Base-by-base conservation (phyloP, 2,113 vertebrate species). In the Mungos mungo region DNA sequence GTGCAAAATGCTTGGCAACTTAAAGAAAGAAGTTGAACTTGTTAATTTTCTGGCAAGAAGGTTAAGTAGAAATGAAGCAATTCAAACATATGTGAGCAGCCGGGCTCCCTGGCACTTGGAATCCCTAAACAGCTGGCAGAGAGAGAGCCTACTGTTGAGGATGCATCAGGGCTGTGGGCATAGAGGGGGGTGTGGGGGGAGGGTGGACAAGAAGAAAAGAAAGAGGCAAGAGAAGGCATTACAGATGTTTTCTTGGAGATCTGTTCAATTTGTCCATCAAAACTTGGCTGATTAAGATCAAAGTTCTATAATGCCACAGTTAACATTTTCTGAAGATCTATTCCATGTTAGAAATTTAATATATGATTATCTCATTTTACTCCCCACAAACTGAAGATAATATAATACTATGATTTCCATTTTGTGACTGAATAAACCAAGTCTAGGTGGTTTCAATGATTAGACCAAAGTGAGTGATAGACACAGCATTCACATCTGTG, bases 21-120 rank as follows among this genome's bases (percentile, higher is more conserved):
- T 98, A 89, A 98, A 98, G 76, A 35, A 97, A 94, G 89, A 98
- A 98, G 81, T 93, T 98, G 79, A 96, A 92, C 95, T 98, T 96
- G 92, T 92, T 98, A 97, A 98, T 98, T 98, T 98, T 98, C 96
- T 97, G 96, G 66, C 95, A 98, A 97, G 74, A 97, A 98, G 95
- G 90, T 98, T 98, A 98, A 97, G 95, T 89, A 96, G 95, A 94
- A 98, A 98, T 76, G 96, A 98, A 98, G 74, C 35, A 81, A 80
- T 96, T 97, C 81, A 98, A 98, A 97, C 97, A 97, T 97, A 98
- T 98, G 97, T 27, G 60, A 98, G 93, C 81, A 98, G 98, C 83
- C 86, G 89, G 96, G 72, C 89, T 98, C 94, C 68, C 57, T 65
- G 81, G 69, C 86, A 98, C 81, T 35, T 2, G 72, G 98, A 95